Evolutionary conservation across 37 sponge, comb jelly and placozoan genomes (phyloP), one percentile per base, ranked within the genome.

Genomic region (Tethya wilhelma): DNA sequence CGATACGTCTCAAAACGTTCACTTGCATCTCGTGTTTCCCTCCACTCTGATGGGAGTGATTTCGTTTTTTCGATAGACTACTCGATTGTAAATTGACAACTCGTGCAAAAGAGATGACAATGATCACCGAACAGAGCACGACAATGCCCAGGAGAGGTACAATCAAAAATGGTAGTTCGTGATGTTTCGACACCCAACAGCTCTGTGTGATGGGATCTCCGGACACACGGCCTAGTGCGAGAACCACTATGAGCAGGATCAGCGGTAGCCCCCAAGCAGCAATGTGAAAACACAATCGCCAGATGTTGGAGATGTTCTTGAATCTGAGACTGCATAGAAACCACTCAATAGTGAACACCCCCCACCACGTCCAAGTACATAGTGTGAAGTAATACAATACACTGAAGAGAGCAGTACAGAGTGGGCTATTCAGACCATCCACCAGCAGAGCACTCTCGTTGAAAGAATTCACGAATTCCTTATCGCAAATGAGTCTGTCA

Each of bases 331-430:
- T 55, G 17, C 53, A 44, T 11, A 81, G 40, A 26, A 86, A 59
- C 91, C 91, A 91, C 56, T 81, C 63, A 8, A 78, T 9, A 2
- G 72, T 73, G 12, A 82, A 39, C 2, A 73, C 60, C 0, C 44
- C 31, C 87, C 91, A 86, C 91, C 91, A 91, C 6, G 25, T 44
- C 87, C 87, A 86, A 20, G 72, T 82, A 9, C 83, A 81, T 2
- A 91, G 57, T 0, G 83, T 77, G n/a, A 58, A 83, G 46, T 80
- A 91, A 46, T 91, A 91, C 2, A 44, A 2, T 25, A 82, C 11
- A 34, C 77, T 25, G 56, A 91, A 91, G 22, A 77, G 29, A 25
- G 55, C 32, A 0, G 25, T 22, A 38, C 91, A 91, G 17, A 82
- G 26, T 23, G 83, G 69, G 12, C 9, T 30, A 0, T 49, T 30